phyloP scores from a whole-genome alignment of 2,888 invertebrate species.

The Diplazon laetatorius region DNA sequence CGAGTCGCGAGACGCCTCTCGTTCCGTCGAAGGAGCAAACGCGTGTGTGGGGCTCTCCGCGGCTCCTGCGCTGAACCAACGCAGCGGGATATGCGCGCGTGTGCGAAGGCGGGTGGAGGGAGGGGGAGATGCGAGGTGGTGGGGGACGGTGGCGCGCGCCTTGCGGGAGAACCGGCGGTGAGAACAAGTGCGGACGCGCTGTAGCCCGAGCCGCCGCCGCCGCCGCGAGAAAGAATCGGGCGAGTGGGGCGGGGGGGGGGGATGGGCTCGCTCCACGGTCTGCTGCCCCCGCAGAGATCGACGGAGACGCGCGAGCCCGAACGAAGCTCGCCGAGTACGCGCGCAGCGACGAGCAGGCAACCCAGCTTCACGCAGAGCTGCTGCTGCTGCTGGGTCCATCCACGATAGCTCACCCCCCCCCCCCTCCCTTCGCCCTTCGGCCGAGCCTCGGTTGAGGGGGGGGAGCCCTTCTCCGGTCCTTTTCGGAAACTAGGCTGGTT shows the following conservation, averaged over 20 bases:
- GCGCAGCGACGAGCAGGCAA: too few species aligned
- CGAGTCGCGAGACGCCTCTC: conserved; percentile 58
- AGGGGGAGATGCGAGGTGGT: neutral
- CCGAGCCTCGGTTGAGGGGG: conserved; percentile 8
- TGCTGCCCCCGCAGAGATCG: conserved; percentile 82
- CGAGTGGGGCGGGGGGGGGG: conserved; percentile 15
- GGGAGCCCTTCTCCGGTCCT: neutral
- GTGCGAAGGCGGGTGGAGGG: neutral
- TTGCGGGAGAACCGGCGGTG: conserved; percentile 13
- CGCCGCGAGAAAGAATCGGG: conserved; percentile 36
- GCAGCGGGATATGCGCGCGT: conserved; percentile 40
- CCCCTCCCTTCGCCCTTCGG: too few species aligned
- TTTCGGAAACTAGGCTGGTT: conserved; percentile 11
- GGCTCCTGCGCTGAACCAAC: conserved; percentile 62
- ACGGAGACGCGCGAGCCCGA: conserved; percentile 75
- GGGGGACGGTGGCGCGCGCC: neutral
- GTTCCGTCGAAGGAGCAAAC: conserved; percentile 70
- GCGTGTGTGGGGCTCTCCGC: conserved; percentile 72
- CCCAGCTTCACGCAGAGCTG: conserved; percentile 60
- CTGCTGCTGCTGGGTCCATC: conserved; percentile 51
- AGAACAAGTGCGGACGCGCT: conserved; percentile 38
- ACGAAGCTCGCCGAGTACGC: conserved; percentile 71
- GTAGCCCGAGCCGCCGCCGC: conserved; percentile 38
- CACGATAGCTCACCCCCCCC: conserved; percentile 16
- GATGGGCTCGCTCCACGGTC: conserved; percentile 39